Evolutionary conservation across 2,797 vertebrate genomes (phyloP).

Genomic region (Scyliorhinus canicula): DNA sequence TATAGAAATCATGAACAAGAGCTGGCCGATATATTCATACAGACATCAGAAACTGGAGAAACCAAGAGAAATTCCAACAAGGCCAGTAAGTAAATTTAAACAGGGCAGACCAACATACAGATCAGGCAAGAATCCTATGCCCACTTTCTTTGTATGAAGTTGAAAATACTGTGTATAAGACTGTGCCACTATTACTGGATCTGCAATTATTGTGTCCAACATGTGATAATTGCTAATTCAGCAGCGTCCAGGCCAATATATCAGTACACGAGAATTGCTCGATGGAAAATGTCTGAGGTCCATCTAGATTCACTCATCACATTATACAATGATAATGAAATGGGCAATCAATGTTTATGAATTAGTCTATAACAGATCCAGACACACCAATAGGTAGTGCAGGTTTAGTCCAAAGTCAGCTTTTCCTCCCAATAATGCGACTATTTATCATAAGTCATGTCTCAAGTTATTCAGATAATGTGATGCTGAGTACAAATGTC

Average conservation of each 20-base stretch:
- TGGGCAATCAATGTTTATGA: neutral
- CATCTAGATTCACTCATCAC: neutral
- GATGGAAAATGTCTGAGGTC: neutral
- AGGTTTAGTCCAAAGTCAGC: neutral
- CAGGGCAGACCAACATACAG: neutral
- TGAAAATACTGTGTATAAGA: neutral
- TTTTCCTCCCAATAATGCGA: neutral
- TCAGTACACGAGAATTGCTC: neutral
- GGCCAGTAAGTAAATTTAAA: neutral
- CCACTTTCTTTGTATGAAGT: neutral
- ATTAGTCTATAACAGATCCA: neutral
- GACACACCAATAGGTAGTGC: neutral
- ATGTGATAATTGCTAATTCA: neutral
- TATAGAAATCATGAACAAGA: neutral
- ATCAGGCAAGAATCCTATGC: neutral
- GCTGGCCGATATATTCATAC: neutral
- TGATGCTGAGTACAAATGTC: neutral
- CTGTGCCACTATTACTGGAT: neutral
- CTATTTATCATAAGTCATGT: neutral
- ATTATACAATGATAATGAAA: too few species aligned
- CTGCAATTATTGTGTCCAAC: neutral
- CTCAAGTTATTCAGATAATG: neutral
- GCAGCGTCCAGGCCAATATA: neutral
- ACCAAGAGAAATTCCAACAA: neutral
- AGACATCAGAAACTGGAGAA: neutral